Base-by-base conservation (phyloP, 1,140 invertebrate species). In the Apolygus lucorum region DNA sequence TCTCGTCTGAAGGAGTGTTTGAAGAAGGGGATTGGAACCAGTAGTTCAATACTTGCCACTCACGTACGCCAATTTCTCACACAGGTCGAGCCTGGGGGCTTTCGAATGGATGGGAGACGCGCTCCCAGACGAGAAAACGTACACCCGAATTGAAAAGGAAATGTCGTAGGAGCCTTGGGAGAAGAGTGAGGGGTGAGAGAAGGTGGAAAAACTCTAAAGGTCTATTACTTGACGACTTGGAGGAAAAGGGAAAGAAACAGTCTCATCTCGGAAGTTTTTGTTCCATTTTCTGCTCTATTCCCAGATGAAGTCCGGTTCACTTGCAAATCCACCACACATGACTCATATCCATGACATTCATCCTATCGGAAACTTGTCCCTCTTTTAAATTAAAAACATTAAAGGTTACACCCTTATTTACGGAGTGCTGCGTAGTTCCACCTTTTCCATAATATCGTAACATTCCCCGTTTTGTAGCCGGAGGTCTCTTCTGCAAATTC, bases 31-130 rank as follows among this genome's bases (percentile, higher is more conserved):
- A n/a, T 17, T 49, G 34, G 54, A 59, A 24, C 8, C 4, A 59
- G 54, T 13, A 24, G 54, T 21, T 59, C 54, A 59, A 59, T 59
- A 59, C 54, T 59, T 59, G 54, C 54, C 54, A 59, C 54, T 59
- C 54, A 59, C 54, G 54, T 59, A 59, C 54, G 22, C 54, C 54
- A 59, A 59, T 59, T 59, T 59, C 54, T 59, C 22, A 59, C 54
- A 14, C 54, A 17, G 34, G 34, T 42, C 17, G 34, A 42, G 17
- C 4, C 4, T 4, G 34, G 34, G 34, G 34, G 4, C 34, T 17
- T 42, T 8, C 4, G 17, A 42, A 42, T 42, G 34, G 34, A 42
- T 42, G 34, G 17, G 34, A 42, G 34, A 42, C 17, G 34, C 4
- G 34, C 4, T 11, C 54, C 22, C 11, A 59, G 22, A 59, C 13